Base-by-base conservation (phyloP, 2,113 vertebrate species). In the Oenanthe oenanthe region DNA sequence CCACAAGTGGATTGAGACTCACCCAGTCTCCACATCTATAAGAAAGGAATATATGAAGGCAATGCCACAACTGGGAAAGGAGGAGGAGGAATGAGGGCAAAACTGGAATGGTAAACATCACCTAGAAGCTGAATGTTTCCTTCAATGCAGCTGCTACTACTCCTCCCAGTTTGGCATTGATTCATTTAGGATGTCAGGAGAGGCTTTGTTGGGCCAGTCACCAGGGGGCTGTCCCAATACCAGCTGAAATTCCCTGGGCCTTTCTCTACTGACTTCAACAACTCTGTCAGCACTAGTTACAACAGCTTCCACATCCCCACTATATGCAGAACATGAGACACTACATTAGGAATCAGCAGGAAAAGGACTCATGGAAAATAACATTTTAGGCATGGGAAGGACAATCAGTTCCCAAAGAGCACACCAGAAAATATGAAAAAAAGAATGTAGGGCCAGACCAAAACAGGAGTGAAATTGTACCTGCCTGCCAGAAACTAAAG, bases 31-130 rank as follows among this genome's bases (percentile, higher is more conserved):
- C 85, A 92, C 42, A 72, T 40, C 77, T 63, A 85, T 0, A 3
- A 65, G 68, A 87, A 93, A 93, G 84, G 87, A 96, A 84, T 82
- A 84, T 85, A 89, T 72, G 57, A 91, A 85, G 62, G 75, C 90
- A 95, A 90, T 58, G 58, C 85, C 89, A 89, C 81, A 85, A 68
- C 50, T 29, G 50, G 78, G 66, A 84, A 85, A 26, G 15, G 47
- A 48, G 20, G 47, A 94, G 72, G 72, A 80, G 42, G 51, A 94
- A 89, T 1, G 3, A 84, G 18, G 32, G 71, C 43, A 79, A 77
- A 94, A 82, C 29, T 48, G 38, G 85, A 84, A 94, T 83, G 28
- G 56, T 62, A 79, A 87, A 89, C 62, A 89, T 68, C 76, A 63
- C 87, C 63, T 67, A 31, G 78, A 93, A 81, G 60, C 60, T 62